Evolutionary conservation across 1,140 invertebrate species (phyloP), one percentile per base, ranked within the genome.

Genomic region (Teleopsis dalmanni): DNA sequence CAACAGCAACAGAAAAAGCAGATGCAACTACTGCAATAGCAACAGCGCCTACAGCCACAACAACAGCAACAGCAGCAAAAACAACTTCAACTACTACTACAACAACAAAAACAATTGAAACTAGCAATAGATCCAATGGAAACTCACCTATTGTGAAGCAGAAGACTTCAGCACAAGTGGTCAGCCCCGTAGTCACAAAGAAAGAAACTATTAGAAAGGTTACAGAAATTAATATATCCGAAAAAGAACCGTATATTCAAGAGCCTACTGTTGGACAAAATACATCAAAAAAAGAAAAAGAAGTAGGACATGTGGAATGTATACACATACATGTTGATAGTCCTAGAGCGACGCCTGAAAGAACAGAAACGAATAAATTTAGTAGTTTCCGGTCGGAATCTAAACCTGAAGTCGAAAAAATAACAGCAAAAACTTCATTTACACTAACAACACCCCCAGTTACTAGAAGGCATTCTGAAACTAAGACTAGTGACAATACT

Each of bases 341-440:
- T 36, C 45, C 45, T 14, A 31, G 33, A n/a, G 26, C 45, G 14
- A 34, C 45, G 23, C 25, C 40, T 7, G 38, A 48, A 42, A 11
- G 16, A 16, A 19, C 25, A 16, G 19, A 37, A 47, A 9, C 25
- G 11, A 41, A 34, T 25, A 18, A 38, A 26, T 9, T 47, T n/a
- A 23, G 35, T 18, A 47, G 43, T 31, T 51, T 51, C 19, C 29
- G 44, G n/a, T n/a, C 3, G 14, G 31, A 16, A 51, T 16, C 23
- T 31, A 48, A 44, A 49, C 22, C 36, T 6, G 33, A 25, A 26
- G 26, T 16, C 23, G 35, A 47, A 29, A 16, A 13, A 1, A 51
- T 51, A 8, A 51, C 49, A n/a, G 34, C 49, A 3, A 51, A 51
- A 47, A 51, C 49, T 11, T 44, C 49, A 18, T 51, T 51, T 40